Base-by-base conservation (phyloP, 2,113 vertebrate species). In the Propithecus coquereli region DNA sequence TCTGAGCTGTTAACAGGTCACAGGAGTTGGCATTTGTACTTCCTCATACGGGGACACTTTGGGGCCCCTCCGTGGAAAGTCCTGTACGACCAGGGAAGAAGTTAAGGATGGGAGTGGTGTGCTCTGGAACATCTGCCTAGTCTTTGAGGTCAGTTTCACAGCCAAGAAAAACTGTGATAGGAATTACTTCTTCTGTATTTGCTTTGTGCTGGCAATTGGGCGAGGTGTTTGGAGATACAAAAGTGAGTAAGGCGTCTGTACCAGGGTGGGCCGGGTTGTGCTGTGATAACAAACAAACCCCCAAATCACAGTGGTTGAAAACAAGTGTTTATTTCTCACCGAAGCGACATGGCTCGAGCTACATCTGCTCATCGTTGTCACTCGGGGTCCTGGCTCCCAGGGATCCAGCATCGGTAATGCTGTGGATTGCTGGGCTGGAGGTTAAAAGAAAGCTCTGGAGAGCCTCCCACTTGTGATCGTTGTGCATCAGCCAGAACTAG, bases 101-200 rank as follows among this genome's bases (percentile, higher is more conserved):
- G 37, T 37, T 14, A 74, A 74, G 63, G 92, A 25, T 1, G 3
- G n/a, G 40, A 45, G 8, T 13, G 4, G 8, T 71, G 2, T 32
- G 27, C 61, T 32, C 66, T 65, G 65, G 17, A 76, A 40, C 30
- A 32, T 47, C 91, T 82, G 16, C 11, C 6, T 83, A 7, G 86
- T 54, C 86, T 91, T 81, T 40, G 23, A 95, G 92, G 68, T 57
- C 71, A 43, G 47, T 61, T 85, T 93, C 54, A 93, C 25, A 92
- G 57, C 52, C 66, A 37, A 85, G 81, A 89, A n/a, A 43, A 66
- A 61, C 0, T 14, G 20, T 63, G 54, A 61, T 37, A n/a, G 12
- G 3, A 94, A 34, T 68, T 50, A 66, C 7, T 30, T 63, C 27
- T 34, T 66, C 27, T 6, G 7, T 45, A 27, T 70, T 23, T 89